These are phyloP conservation scores for Hypotaenidia okinawae DNA, from an alignment of 2,797 vertebrate species.

Conservation along the genomic window DNA sequence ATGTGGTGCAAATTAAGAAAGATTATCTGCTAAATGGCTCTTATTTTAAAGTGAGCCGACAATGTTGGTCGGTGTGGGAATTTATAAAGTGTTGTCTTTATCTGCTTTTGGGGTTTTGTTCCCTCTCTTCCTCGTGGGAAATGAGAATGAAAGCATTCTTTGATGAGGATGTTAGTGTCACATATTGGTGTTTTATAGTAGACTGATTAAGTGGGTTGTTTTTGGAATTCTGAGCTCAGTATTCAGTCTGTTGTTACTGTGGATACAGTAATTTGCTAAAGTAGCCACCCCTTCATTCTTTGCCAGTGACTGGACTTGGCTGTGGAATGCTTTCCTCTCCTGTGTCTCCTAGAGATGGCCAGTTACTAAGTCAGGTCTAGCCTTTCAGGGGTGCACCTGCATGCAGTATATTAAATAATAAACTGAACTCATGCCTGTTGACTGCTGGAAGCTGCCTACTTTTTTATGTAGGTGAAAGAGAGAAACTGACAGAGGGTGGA, in stretches of 20 bases:
- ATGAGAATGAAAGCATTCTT: neutral
- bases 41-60: neutral
- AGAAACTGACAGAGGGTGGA: neutral
- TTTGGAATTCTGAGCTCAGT: neutral
- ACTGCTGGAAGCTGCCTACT: neutral
- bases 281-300: neutral
- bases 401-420: neutral
- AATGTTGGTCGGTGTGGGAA: neutral
- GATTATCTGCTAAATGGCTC: neutral
- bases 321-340: neutral
- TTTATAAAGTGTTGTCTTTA: neutral
- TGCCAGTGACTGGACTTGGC: neutral
- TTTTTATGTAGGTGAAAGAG: neutral
- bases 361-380: neutral
- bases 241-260: constrained; percentile 29
- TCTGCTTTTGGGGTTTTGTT: neutral
- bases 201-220: neutral
- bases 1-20: constrained; percentile 30
- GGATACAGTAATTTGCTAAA: constrained; percentile 12
- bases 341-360: neutral
- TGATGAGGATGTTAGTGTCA: neutral
- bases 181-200: neutral
- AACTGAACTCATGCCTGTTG: neutral
- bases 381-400: neutral
- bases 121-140: neutral